Evolutionary conservation across 2,797 vertebrate genomes (phyloP).

Genomic region (Tamandua tetradactyla): DNA sequence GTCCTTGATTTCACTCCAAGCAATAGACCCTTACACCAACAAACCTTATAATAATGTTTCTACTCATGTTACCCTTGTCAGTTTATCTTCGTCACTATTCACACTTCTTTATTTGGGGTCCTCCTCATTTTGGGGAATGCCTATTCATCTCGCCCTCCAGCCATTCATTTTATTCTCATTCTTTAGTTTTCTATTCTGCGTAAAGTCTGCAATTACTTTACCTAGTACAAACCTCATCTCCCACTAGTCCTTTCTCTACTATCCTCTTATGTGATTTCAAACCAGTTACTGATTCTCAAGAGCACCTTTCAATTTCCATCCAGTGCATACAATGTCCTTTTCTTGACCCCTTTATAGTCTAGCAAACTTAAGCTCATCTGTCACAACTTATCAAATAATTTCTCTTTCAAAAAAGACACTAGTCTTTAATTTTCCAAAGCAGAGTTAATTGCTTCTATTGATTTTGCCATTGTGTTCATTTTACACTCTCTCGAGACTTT

Average conservation of each 20-base stretch:
- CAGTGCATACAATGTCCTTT: background rate
- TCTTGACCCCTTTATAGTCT: background rate
- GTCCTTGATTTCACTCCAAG: background rate
- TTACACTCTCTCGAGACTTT: background rate
- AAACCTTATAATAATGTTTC: background rate
- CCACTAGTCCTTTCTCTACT: background rate
- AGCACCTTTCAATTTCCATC: background rate
- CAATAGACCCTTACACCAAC: background rate
- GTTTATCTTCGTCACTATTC: background rate
- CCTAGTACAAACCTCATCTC: background rate
- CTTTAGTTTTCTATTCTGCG: too few species aligned
- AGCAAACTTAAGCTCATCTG: background rate
- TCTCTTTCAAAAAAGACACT: background rate
- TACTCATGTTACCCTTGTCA: background rate
- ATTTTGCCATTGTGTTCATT: background rate
- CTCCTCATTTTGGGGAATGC: background rate
- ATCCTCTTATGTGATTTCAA: background rate
- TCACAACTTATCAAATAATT: background rate
- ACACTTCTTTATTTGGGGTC: background rate
- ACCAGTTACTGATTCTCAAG: background rate
- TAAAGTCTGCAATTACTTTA: background rate
- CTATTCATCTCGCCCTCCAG: too few species aligned
- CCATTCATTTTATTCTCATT: background rate
- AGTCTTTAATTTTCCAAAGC: background rate
- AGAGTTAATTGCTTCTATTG: background rate